phyloP scores from a whole-genome alignment of 2,888 invertebrate genomes.

The Diadegma fenestrale region DNA sequence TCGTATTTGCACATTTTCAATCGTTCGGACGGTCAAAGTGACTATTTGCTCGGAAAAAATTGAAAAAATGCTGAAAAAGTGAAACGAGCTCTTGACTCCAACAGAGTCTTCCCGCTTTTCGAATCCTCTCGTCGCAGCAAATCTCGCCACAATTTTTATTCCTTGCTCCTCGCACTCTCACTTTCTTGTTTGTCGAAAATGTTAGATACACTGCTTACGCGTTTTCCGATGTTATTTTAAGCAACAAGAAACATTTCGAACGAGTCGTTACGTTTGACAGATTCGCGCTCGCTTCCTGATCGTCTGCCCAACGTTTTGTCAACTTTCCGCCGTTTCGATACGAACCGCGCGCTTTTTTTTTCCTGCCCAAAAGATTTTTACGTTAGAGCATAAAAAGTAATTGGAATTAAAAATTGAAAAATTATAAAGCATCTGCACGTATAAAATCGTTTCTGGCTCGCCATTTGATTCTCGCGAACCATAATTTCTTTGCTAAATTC shows the following conservation, averaged over 20 bases:
- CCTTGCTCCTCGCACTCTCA: slow-evolving; percentile 54
- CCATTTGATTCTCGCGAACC: neutral
- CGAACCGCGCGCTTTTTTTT: too few relatives aligned
- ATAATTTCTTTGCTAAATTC: neutral
- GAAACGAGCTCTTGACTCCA: neutral
- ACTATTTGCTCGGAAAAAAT: slow-evolving; percentile 65
- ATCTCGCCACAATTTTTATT: slow-evolving; percentile 13
- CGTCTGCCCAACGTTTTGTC: neutral
- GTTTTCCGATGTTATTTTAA: slow-evolving; percentile 33
- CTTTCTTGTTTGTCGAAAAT: slow-evolving; percentile 52
- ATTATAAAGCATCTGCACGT: neutral
- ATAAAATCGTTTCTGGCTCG: neutral
- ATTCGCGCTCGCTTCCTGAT: neutral
- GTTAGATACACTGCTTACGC: slow-evolving; percentile 26
- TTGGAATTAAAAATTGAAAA: neutral
- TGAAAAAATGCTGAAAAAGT: slow-evolving; percentile 36
- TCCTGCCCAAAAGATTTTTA: neutral
- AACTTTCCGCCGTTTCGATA: too few relatives aligned
- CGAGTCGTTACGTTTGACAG: neutral
- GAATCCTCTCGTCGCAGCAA: slow-evolving; percentile 32
- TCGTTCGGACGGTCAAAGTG: neutral
- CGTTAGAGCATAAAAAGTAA: neutral
- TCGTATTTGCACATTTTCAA: slow-evolving; percentile 16
- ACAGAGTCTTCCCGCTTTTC: slow-evolving; percentile 54
- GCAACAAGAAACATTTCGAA: slow-evolving; percentile 1